These are phyloP conservation scores for Montipora cactus DNA, from an alignment of 64 coral and sea anemone species.

Conservation along the genomic window DNA sequence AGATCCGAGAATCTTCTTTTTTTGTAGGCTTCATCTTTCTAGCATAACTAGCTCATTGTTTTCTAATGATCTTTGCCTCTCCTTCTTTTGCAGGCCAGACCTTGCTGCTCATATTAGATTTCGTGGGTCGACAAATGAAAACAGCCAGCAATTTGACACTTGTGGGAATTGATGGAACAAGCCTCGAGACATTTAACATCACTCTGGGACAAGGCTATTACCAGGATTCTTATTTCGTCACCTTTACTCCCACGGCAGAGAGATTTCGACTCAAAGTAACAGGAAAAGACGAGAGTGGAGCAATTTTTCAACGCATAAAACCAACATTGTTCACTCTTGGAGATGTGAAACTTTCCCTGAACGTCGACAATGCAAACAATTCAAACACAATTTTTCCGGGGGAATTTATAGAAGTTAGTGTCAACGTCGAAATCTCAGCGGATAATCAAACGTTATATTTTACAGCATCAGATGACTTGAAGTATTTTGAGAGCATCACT, in stretches of 20 bases:
- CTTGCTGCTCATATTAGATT: too few relatives aligned
- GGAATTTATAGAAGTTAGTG: neutral
- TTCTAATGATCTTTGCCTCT: too few relatives aligned
- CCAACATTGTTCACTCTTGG: conserved; percentile 57
- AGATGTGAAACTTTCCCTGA: conserved; percentile 53
- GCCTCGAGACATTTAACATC: neutral
- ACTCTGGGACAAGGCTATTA: conserved; percentile 51
- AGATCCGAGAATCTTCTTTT: too few relatives aligned
- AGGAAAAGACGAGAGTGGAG: conserved; percentile 45
- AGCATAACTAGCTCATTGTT: too few relatives aligned
- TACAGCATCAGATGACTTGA: conserved; percentile 56
- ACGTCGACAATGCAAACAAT: neutral
- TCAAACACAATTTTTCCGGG: conserved; percentile 38
- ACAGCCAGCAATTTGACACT: too few relatives aligned
- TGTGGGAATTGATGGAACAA: too few relatives aligned
- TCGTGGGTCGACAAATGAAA: too few relatives aligned
- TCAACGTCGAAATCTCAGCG: conserved; percentile 49
- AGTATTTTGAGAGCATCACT: conserved; percentile 15
- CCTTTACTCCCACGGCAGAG: conserved; percentile 39
- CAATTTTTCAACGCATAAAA: conserved; percentile 43
- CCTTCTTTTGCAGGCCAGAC: too few relatives aligned
- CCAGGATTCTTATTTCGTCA: conserved; percentile 28
- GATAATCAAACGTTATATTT: conserved; percentile 36
- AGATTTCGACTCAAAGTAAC: conserved; percentile 59
- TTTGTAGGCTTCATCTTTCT: too few relatives aligned